Evolutionary conservation across 1,140 invertebrate species (phyloP), one percentile per base, ranked within the genome.

Genomic region (Oscheius sp.): DNA sequence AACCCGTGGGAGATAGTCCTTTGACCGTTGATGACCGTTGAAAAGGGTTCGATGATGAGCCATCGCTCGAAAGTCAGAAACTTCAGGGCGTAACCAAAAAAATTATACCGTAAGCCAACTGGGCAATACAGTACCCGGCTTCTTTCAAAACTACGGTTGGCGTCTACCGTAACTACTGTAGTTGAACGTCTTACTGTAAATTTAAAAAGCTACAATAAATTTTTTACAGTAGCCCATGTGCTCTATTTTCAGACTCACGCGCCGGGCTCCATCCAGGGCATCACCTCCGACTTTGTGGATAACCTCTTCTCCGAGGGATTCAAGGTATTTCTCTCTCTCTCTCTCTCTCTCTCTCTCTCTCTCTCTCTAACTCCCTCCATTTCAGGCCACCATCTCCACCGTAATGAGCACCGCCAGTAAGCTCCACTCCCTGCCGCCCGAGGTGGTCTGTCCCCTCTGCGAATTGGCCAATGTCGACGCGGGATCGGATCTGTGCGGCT

Each of bases 101-200:
- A 58, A 61, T 45, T 10, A n/a, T 46, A 61, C 38, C 63, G 59
- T 31, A 73, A 73, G 2, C 59, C 18, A 26, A 32, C 36, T 10
- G 68, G 35, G 1, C 31, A n/a, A n/a, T n/a, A n/a, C n/a, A n/a
- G n/a, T n/a, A n/a, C n/a, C n/a, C n/a, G n/a, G n/a, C n/a, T n/a
- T n/a, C n/a, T n/a, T n/a, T n/a, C n/a, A n/a, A n/a, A n/a, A n/a
- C n/a, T n/a, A n/a, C n/a, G 20, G 2, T 35, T 63, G 26, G 38
- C 73, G 32, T 74, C 58, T 13, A 66, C 45, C 42, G 73, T 42
- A n/a, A 62, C 35, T 42, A 74, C 62, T 74, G 38, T 32, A 72
- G 26, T 18, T 36, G 20, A 31, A 4, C 2, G 1, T 18, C 1
- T 7, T n/a, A n/a, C n/a, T n/a, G n/a, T n/a, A n/a, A n/a, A n/a